Base-by-base conservation (phyloP, 2,888 invertebrate species). In the Apamea epomidion region DNA sequence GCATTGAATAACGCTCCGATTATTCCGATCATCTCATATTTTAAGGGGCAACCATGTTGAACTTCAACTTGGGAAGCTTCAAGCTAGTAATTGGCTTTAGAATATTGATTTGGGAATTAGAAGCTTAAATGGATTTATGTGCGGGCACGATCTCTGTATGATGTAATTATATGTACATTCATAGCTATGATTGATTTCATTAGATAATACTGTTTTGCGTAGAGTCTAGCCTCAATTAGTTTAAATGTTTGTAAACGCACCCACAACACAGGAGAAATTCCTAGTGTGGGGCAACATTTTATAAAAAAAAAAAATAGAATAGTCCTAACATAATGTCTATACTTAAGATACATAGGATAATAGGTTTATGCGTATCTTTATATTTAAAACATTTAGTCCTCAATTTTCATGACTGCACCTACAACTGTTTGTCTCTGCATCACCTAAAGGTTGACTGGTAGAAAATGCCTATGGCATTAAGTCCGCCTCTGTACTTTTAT, bases 11-110 rank as follows among this genome's bases (percentile, higher is more conserved):
- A 89, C 88, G 84, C 74, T 84, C 89, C 86, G 89, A 91, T 90
- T 89, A 89, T 89, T 90, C 88, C 90, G 90, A 93, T 91, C 91
- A 92, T 92, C 92, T 92, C 87, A 81, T 76, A 82, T 80, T 87
- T 87, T 90, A 91, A 92, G 76, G 81, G 81, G 85, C 65, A 73
- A 51, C 68, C n/a, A 71, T 69, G 69, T 67, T 71, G 10, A 60
- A 51, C 60, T 60, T 51, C 8, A 42, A 42, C 69, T 74, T n/a
- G 32, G 60, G 48, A 74, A 69, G 16, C 37, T 25, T 65, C 37
- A 37, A 37, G 25, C 29, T 45, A 29, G 54, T 76, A 86, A 78
- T 81, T 81, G 77, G 37, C 67, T 85, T 70, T 14, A 60, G 60
- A 86, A 70, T 75, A 87, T 87, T 70, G 69, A 87, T 87, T 75